Evolutionary conservation across 2,888 invertebrate species (phyloP), one percentile per base, ranked within the genome.

Genomic region (Aphodius sticticus): DNA sequence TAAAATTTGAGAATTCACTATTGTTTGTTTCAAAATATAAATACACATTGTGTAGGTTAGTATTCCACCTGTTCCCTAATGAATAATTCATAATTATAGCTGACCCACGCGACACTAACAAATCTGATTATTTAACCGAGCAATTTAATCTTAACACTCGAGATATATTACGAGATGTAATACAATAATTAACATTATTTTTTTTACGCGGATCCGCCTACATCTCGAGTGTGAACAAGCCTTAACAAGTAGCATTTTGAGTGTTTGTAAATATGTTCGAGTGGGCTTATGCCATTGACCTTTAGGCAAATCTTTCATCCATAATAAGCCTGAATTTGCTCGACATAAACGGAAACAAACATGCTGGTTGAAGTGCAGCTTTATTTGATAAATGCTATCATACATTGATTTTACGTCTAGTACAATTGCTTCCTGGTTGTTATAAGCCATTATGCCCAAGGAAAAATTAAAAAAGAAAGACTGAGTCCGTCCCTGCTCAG

Each of bases 211-310:
- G 70, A 70, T n/a, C n/a, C n/a, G 36, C 26, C 12, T 72, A 72
- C 36, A n/a, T n/a, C n/a, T n/a, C n/a, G n/a, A n/a, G n/a, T n/a
- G n/a, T n/a, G n/a, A n/a, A 71, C 71, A 16, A 26, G 70, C 16
- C 16, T 26, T 1, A 15, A 15, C 70, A 70, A 15, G 70, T 70
- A 26, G 70, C 35, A 12, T 35, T 74, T 74, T n/a, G 35, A 74
- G 36, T n/a, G 9, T 74, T 74, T 74, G 74, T 74, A 74, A 74
- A 74, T 74, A 74, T 74, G n/a, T 16, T 37, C 9, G 53, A 53
- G 53, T 37, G 74, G 74, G 74, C 37, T 74, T 74, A 74, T 74
- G 74, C 35, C 35, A 74, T 74, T 74, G 74, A 74, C 74, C 74
- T 74, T 74, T 35, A 7, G 9, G 74, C 26, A 36, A 74, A 71